These are phyloP conservation scores for Lepus europaeus DNA, from an alignment of 2,113 vertebrate species.

Conservation along the genomic window DNA sequence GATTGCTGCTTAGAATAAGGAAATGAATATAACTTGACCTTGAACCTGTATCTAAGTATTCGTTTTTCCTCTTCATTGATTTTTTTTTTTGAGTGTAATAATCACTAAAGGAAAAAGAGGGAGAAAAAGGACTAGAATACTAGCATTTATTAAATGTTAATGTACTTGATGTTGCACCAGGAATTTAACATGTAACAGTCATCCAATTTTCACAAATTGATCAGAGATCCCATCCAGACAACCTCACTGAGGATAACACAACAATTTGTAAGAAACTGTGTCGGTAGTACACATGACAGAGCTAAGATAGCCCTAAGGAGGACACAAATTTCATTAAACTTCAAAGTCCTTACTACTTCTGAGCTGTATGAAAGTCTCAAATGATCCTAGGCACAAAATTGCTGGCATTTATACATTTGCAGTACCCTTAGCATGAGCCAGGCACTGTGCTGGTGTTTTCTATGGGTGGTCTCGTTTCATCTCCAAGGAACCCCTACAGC, in stretches of 20 bases:
- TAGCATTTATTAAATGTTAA: not conserved
- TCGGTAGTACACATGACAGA: constrained; percentile 56
- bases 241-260: constrained; percentile 74
- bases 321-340: not conserved
- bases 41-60: not conserved
- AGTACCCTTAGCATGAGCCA: not conserved
- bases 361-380: not conserved
- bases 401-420: not conserved
- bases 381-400: not conserved
- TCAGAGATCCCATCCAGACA: constrained; percentile 72
- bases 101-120: not conserved
- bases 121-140: not conserved
- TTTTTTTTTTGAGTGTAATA: not conserved
- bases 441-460: not conserved
- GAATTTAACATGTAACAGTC: not conserved
- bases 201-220: constrained; percentile 37
- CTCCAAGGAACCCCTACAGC: not conserved
- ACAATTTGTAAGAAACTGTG: constrained; percentile 74
- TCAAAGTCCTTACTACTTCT: not conserved
- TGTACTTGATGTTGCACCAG: not conserved
- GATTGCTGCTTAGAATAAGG: not conserved
- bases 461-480: not conserved
- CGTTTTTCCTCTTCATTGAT: not conserved
- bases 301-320: constrained; percentile 63
- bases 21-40: not conserved